Evolutionary conservation across 2,113 vertebrate genomes (phyloP).

Genomic region (Peromyscus maniculatus): DNA sequence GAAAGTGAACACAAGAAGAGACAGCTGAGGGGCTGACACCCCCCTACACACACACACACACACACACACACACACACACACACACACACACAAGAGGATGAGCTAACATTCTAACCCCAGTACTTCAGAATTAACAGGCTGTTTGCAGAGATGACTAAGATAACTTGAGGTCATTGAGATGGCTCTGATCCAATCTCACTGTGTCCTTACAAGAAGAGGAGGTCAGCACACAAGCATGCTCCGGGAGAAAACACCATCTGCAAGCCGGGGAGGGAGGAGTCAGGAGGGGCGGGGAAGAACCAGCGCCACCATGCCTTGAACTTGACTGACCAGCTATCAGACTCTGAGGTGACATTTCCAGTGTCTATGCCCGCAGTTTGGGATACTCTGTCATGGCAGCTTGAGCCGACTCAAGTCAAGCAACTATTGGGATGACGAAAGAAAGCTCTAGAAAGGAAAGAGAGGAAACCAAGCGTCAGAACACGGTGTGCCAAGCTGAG

Average conservation of each 20-base stretch:
- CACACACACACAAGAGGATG: no score
- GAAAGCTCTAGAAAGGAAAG: background rate
- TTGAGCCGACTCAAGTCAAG: background rate
- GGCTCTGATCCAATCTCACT: background rate
- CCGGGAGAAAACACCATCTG: background rate
- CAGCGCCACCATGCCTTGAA: background rate
- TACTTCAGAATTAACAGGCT: background rate
- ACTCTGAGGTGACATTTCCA: background rate
- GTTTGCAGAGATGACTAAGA: background rate
- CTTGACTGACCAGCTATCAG: background rate
- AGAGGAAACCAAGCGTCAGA: no score
- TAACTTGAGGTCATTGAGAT: background rate
- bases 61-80: no score
- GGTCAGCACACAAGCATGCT: background rate
- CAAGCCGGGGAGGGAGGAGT: background rate
- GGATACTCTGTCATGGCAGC: background rate
- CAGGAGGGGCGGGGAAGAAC: background rate
- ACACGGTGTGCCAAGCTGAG: background rate
- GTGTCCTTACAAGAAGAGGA: background rate
- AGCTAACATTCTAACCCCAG: no score
- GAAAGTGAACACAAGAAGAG: background rate
- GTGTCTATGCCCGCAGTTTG: accelerated
- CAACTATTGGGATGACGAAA: background rate
- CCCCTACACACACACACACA: no score
- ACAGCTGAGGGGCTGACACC: background rate